Conservation (phyloP, 2,113 vertebrate genomes). For the Proterorhinus semilunaris region DNA sequence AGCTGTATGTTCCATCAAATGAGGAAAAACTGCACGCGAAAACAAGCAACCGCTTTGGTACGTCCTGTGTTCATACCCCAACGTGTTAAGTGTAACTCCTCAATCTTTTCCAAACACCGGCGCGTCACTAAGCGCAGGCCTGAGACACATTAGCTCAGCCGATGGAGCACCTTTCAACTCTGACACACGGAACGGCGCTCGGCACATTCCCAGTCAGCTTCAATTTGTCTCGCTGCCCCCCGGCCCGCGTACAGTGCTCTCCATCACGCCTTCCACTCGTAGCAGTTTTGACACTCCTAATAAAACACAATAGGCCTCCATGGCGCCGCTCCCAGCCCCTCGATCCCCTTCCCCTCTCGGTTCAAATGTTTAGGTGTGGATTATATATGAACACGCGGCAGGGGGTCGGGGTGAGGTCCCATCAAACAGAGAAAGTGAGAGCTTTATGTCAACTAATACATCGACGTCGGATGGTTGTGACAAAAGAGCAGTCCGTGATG, state of each 20-base stretch:
- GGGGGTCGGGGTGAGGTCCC: constrained; percentile 33
- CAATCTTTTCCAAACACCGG: not conserved
- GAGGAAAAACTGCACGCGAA: too few relatives aligned
- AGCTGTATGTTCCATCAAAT: too few relatives aligned
- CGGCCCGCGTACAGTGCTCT: constrained; percentile 29
- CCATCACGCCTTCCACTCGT: constrained; percentile 55
- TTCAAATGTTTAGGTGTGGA: constrained; percentile 57
- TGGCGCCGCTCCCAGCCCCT: constrained; percentile 43
- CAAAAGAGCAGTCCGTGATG: constrained; percentile 43
- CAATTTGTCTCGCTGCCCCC: constrained; percentile 32
- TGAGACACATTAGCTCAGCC: constrained; percentile 4
- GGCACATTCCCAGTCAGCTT: constrained; percentile 9
- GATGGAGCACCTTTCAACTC: constrained; percentile 15
- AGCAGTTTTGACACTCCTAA: constrained; percentile 56
- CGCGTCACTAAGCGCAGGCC: not conserved
- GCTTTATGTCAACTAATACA: constrained; percentile 55
- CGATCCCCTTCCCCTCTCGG: constrained; percentile 12
- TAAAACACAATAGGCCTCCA: constrained; percentile 48
- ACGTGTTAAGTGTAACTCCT: not conserved
- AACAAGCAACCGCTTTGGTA: not conserved
- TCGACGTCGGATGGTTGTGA: constrained; percentile 20
- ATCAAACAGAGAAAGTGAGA: constrained; percentile 29
- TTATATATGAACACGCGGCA: constrained; percentile 51
- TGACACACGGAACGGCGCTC: constrained; percentile 1
- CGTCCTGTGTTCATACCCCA: not conserved